Evolutionary conservation across 2,888 invertebrate genomes (phyloP).

Genomic region (Drosophila prolongata): DNA sequence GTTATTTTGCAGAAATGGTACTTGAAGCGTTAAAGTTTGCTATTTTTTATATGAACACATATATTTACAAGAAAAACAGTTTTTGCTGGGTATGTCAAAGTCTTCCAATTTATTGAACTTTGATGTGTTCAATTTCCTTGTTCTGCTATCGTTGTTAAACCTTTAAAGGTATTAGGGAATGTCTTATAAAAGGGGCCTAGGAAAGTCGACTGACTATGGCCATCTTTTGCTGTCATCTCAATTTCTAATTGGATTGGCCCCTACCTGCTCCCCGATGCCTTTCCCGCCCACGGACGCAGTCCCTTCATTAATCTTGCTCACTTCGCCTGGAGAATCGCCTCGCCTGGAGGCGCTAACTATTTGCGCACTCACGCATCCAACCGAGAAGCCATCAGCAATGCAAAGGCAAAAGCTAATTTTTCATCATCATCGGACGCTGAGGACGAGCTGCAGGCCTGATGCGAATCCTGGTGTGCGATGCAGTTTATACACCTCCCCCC

Average conservation of each 20-base stretch:
- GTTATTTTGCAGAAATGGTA: no score
- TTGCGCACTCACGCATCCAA: constrained; percentile 59
- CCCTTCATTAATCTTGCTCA: constrained; percentile 76
- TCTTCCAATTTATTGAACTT: no score
- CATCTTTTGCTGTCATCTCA: constrained; percentile 15
- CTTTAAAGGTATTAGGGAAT: no score
- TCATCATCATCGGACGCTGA: constrained; percentile 72
- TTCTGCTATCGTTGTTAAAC: no score
- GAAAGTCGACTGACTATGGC: not conserved
- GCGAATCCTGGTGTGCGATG: constrained; percentile 17
- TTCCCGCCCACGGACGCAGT: constrained; percentile 36
- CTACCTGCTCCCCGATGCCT: constrained; percentile 10
- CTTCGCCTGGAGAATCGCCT: constrained; percentile 34
- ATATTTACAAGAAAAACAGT: no score
- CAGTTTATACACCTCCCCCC: constrained; percentile 20
- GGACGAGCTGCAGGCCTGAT: constrained; percentile 52
- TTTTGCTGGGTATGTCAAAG: no score
- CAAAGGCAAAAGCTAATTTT: constrained; percentile 68
- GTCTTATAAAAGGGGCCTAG: not conserved
- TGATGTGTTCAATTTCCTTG: no score
- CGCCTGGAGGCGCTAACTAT: constrained; percentile 30
- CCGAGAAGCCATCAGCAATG: constrained; percentile 44
- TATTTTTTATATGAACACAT: no score
- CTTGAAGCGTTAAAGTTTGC: no score
- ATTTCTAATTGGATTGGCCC: constrained; percentile 34